These are phyloP conservation scores for Oxyura jamaicensis DNA, from an alignment of 2,113 vertebrate genomes.

Conservation along the genomic window DNA sequence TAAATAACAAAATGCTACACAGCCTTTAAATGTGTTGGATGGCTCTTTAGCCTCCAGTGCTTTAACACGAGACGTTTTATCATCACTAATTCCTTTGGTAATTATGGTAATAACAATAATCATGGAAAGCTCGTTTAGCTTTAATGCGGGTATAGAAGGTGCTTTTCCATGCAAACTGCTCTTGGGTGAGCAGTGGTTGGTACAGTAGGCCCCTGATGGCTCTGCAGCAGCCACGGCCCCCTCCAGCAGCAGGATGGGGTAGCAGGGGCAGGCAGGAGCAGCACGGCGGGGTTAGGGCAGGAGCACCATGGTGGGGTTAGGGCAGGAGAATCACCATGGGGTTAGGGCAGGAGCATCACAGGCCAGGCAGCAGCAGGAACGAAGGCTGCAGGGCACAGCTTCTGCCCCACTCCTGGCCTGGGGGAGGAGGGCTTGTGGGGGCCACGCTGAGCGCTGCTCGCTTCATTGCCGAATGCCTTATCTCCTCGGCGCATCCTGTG, in stretches of 20 bases:
- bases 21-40: rapidly evolving
- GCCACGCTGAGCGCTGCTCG: neutral
- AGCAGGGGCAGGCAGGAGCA: no score
- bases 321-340: neutral
- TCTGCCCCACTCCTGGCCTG: no score
- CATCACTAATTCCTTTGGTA: conserved; percentile 37
- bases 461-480: neutral
- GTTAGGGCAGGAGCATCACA: neutral
- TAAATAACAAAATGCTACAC: neutral
- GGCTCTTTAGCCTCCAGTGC: neutral
- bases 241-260: no score
- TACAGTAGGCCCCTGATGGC: rapidly evolving
- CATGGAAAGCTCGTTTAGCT: neutral
- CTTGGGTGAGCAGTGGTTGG: neutral
- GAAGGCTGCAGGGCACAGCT: neutral
- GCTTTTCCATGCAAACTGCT: neutral
- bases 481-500: neutral
- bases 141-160: neutral
- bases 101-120: conserved; percentile 28
- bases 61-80: neutral
- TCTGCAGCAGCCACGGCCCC: no score
- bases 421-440: no score
- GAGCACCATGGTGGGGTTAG: neutral
- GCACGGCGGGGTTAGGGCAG: no score
- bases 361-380: neutral